Evolutionary conservation across 2,888 invertebrate genomes (phyloP).

Genomic region (Parnassius mnemosyne): DNA sequence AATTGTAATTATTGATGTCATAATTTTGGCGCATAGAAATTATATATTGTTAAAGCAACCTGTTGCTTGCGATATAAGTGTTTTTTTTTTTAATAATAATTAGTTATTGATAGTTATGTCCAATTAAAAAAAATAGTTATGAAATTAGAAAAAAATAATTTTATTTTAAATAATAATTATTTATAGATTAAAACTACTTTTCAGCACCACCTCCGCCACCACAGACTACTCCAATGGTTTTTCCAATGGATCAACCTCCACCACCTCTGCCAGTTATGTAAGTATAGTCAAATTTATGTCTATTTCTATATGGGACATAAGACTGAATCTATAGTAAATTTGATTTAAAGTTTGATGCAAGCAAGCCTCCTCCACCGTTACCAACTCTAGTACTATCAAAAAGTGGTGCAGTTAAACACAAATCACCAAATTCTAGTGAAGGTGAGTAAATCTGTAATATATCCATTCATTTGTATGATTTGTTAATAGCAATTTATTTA

Average conservation of each 20-base stretch:
- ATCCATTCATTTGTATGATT: not conserved
- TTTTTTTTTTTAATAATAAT: no score
- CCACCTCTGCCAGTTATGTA: conserved; percentile 35
- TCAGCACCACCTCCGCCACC: conserved; percentile 17
- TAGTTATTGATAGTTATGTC: no score
- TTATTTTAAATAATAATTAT: no score
- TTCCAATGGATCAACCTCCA: conserved; percentile 35
- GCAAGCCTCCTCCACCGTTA: conserved; percentile 57
- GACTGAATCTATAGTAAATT: not conserved
- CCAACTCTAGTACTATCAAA: conserved; percentile 32
- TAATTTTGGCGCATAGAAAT: no score
- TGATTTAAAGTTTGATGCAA: conserved; percentile 52
- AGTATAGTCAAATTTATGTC: conserved; percentile 3
- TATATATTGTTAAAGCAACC: no score
- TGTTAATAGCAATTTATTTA: not conserved
- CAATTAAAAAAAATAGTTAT: no score
- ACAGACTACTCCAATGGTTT: conserved; percentile 23
- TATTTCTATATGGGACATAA: conserved; percentile 3
- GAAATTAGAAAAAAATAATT: no score
- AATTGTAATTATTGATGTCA: no score
- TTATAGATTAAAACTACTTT: not conserved
- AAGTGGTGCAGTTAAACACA: conserved; percentile 41
- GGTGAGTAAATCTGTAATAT: conserved; percentile 37
- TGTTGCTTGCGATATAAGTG: no score
- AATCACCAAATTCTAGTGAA: conserved; percentile 34